These are phyloP conservation scores for Varroa destructor DNA, from an alignment of 1,140 invertebrate genomes.

Conservation along the genomic window DNA sequence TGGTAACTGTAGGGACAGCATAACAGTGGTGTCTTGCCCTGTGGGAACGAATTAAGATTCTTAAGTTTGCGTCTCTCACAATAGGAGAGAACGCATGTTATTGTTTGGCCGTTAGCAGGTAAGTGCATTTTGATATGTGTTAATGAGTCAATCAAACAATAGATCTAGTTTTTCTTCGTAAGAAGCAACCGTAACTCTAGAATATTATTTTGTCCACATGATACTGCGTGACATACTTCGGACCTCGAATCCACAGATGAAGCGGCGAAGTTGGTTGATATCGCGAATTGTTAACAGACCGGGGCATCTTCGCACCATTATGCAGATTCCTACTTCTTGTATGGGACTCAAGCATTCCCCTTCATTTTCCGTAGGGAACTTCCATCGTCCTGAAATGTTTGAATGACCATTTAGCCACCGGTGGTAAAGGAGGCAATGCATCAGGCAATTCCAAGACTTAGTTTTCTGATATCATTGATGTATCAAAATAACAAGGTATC, in stretches of 20 bases:
- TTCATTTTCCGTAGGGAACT: conserved; percentile 15
- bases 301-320: not conserved
- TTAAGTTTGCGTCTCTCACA: too few relatives aligned
- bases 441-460: too few relatives aligned
- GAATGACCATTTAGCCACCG: too few relatives aligned
- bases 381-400: conserved; percentile 6
- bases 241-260: conserved; percentile 21
- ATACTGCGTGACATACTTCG: too few relatives aligned
- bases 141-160: not conserved
- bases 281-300: conserved; percentile 12
- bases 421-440: too few relatives aligned
- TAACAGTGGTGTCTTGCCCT: not conserved
- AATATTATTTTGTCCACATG: too few relatives aligned
- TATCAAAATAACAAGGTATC: too few relatives aligned
- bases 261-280: not conserved
- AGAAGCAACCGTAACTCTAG: not conserved
- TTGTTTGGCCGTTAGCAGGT: too few relatives aligned
- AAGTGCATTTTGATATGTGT: too few relatives aligned
- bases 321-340: not conserved
- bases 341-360: not conserved
- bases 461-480: too few relatives aligned
- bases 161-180: not conserved
- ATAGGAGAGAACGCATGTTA: too few relatives aligned
- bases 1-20: conserved; percentile 9
- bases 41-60: not conserved